Evolutionary conservation across 2,888 invertebrate genomes (phyloP), one percentile per base, ranked within the genome.

Genomic region (Catocala sponsa): DNA sequence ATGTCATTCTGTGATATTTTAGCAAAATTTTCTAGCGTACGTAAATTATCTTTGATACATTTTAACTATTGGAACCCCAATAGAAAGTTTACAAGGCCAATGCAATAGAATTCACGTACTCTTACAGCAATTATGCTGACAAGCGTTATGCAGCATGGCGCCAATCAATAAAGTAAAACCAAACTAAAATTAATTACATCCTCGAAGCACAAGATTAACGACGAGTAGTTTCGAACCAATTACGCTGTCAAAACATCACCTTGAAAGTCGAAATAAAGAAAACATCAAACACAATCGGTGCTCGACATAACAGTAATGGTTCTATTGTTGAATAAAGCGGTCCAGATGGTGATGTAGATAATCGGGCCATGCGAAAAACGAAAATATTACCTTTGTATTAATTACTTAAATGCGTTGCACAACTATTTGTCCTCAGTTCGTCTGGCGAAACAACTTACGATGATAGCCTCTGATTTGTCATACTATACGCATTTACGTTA

Each of bases 201-300:
- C 79, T 72, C 73, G 76, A 68, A 73, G 76, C 78, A 68, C 76
- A 85, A 87, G 87, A 87, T 87, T 84, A 88, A 85, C 83, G 83
- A 85, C 70, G 79, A 79, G 79, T 80, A 76, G 79, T 82, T 82
- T 82, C 79, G 68, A 76, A 85, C 84, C 87, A 90, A 91, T 91
- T 91, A 90, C 81, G 80, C 82, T 87, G 87, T 92, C 92, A 92
- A 91, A 91, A 91, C 88, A 87, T 90, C 85, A 87, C 91, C 92
- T 92, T 91, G 91, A 86, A 83, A 85, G 82, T 82, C 67, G 80
- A 81, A 86, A 84, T 84, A 86, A 88, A 89, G 88, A 91, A 89
- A 87, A 89, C 86, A 86, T 80, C 82, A 82, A 59, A 76, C 72
- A 82, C 83, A 81, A 84, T 83, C 76, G 81, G 80, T 82, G 82